Base-by-base conservation (phyloP, 1,140 invertebrate species). In the Macrobrachium nipponense region DNA sequence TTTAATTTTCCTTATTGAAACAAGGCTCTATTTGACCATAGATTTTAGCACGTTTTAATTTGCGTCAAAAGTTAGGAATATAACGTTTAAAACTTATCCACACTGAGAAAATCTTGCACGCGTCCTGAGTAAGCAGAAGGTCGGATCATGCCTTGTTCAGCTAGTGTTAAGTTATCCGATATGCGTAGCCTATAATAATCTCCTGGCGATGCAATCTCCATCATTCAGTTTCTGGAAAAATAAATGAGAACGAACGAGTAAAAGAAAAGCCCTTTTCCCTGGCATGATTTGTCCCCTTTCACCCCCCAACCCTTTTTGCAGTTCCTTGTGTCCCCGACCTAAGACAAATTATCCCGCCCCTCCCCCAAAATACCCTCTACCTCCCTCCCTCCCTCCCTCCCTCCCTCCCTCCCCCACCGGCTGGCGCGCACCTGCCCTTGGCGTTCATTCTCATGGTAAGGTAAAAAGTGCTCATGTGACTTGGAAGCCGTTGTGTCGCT, bases 271-370 rank as follows among this genome's bases (percentile, higher is more conserved):
- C 7, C 7, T 12, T 10, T 51, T 51, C 51, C 51, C 51, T 51
- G 51, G 51, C 51, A 5, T 23, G 60, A 58, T 79, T 58, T 79
- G 58, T 79, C 59, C 61, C 60, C 36, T 60, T 62, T 60, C 61
- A 58, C 61, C 77, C 61, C 77, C 27, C n/a, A n/a, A n/a, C 77
- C 61, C 77, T 62, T 60, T 64, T 60, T 79, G 51, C 61, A 58
- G 27, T 60, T 79, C 59, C 62, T 60, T 79, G 20, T 14, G 20
- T 79, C 60, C 64, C 77, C 62, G 20, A 61, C 77, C 62, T 36
- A 61, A 58, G 17, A 58, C 62, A 20, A 61, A 20, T 79, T 11
- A 61, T 7, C 44, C n/a, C 43, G 23, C 66, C 59, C 62, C 23
- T 36, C 15, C 44, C 78, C 44, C n/a, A n/a, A n/a, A n/a, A n/a